Percentiles rank a stretch among this genome's conserved stretches.
These are phyloP conservation scores for Agrilus mali DNA, from an alignment of 2,888 invertebrate species.

Conservation along the genomic window DNA sequence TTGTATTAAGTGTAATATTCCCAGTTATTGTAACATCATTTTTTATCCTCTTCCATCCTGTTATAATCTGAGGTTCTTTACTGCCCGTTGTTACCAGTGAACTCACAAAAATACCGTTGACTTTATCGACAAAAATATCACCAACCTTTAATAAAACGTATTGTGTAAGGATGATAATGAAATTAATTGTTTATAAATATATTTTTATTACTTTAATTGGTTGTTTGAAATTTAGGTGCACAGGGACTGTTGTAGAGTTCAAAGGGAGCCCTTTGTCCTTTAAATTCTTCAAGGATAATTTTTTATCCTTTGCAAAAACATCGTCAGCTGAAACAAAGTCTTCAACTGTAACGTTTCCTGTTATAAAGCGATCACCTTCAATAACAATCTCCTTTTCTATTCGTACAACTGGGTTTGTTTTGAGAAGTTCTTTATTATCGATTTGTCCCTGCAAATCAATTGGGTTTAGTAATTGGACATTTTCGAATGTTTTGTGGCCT, in stretches of 20 bases:
- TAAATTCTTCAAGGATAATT: conserved; percentile 25
- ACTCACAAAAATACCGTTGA: conserved; percentile 34
- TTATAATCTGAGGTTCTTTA: conserved; percentile 32
- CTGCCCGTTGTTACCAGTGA: conserved; percentile 32
- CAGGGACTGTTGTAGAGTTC: conserved; percentile 24
- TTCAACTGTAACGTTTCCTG: conserved; percentile 36
- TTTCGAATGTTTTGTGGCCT: conserved; percentile 34
- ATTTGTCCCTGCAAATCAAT: conserved; percentile 36
- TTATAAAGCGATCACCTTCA: conserved; percentile 32
- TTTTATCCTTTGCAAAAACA: conserved; percentile 19
- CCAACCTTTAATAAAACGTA: conserved; percentile 21
- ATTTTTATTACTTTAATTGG: conserved; percentile 28
- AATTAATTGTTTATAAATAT: neutral
- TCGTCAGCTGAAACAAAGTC: conserved; percentile 28
- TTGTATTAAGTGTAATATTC: conserved; percentile 29
- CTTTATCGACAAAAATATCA: conserved; percentile 30
- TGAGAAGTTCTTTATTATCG: conserved; percentile 30
- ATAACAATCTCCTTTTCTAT: conserved; percentile 33
- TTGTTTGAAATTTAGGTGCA: conserved; percentile 27
- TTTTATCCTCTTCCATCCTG: conserved; percentile 36
- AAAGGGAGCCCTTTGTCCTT: conserved; percentile 27
- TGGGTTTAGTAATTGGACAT: conserved; percentile 33
- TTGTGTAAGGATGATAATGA: neutral
- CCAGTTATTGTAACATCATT: conserved; percentile 33
- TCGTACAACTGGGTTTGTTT: conserved; percentile 34